Evolutionary conservation across 2,113 vertebrate genomes (phyloP), one percentile per base, ranked within the genome.

Genomic region (Etheostoma spectabile): DNA sequence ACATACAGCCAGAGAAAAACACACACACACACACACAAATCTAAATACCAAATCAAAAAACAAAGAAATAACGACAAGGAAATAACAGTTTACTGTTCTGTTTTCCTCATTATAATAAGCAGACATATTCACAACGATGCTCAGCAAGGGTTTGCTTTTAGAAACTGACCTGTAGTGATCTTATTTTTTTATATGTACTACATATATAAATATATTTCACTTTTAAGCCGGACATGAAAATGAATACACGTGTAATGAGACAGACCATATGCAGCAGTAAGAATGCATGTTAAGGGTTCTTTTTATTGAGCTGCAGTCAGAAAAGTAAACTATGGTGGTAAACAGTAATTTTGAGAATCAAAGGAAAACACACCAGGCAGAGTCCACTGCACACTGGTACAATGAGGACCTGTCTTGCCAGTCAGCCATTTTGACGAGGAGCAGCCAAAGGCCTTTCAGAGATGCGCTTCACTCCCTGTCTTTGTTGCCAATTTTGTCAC

Each of bases 401-500:
- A 14, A 35, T 27, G 35, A 74, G 4, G 11, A 19, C 49, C 60
- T 48, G 35, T 84, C 66, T 48, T 19, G 35, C 35, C 85, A 86
- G 46, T 79, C 71, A 74, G 57, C 74, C 74, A 62, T 79, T 68
- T 19, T 3, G 56, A 73, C 56, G 53, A 73, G 24, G 59, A 82
- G 65, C 69, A 35, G 74, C 77, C 45, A 62, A 19, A 68, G 59
- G 48, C 46, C 57, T 76, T 6, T 22, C 52, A 63, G 83, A 22
- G 46, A 60, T 6, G 59, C 16, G 10, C 62, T 7, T 22, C 48
- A 38, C 56, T 79, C 46, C 14, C 6, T 19, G 3, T 59, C 51
- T 85, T 73, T 49, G 5, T 21, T 62, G 45, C 42, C 79, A 74
- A 51, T 48, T 85, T 74, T 85, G 14, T 87, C 51, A 71, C 84